These are phyloP conservation scores for Busseola fusca DNA, from an alignment of 2,888 invertebrate genomes.

Conservation along the genomic window DNA sequence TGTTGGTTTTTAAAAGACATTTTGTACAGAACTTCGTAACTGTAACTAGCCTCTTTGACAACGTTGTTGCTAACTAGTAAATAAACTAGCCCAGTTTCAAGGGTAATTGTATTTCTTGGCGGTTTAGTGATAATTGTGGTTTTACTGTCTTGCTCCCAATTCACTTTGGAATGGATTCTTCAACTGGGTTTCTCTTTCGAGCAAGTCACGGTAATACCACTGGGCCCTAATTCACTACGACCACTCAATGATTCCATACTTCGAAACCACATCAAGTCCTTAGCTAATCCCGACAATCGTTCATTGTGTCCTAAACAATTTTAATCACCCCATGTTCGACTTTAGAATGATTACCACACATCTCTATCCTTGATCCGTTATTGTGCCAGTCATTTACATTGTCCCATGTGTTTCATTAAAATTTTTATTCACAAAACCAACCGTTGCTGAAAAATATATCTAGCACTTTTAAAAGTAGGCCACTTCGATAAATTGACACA, in stretches of 20 bases:
- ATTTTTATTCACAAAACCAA: neutral
- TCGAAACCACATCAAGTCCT: neutral
- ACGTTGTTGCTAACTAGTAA: constrained; percentile 52
- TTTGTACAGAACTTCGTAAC: constrained; percentile 51
- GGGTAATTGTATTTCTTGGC: constrained; percentile 49
- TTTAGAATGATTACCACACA: neutral
- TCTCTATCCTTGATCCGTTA: neutral
- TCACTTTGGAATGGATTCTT: constrained; percentile 11
- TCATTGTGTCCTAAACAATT: neutral
- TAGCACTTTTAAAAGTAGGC: constrained; percentile 10
- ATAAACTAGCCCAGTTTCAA: constrained; percentile 53
- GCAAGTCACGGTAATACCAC: neutral
- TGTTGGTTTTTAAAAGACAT: constrained; percentile 47
- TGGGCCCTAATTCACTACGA: neutral
- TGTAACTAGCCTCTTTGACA: constrained; percentile 52
- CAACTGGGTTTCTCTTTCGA: constrained; percentile 1
- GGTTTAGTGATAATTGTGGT: constrained; percentile 46
- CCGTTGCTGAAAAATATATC: neutral
- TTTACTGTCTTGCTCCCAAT: constrained; percentile 41
- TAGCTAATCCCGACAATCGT: neutral
- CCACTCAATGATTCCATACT: neutral
- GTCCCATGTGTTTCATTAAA: neutral
- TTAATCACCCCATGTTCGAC: neutral
- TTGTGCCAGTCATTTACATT: neutral
- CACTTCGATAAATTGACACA: constrained; percentile 25